phyloP scores from a whole-genome alignment of 2,113 vertebrate species.

The Tachycineta bicolor region DNA sequence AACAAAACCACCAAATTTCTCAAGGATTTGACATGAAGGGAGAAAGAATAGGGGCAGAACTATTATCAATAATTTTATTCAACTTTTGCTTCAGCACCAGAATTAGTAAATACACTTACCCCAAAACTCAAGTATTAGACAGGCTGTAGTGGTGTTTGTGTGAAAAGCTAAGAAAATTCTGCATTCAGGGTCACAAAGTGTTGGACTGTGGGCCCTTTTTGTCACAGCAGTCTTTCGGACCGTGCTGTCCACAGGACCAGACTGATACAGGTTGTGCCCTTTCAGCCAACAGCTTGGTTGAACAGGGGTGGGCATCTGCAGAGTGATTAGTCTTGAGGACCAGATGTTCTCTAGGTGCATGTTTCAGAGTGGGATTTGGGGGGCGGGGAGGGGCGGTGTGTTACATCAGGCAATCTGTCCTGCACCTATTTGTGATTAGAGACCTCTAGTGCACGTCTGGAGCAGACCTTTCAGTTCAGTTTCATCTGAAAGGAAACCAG shows the following conservation, averaged over 20 bases:
- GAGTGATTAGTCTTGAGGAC: neutral
- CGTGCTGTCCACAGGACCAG: rapidly evolving
- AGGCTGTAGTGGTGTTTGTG: neutral
- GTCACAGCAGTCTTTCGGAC: neutral
- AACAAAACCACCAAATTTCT: neutral
- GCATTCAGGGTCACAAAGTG: neutral
- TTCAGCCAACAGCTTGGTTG: neutral
- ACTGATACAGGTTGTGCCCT: neutral
- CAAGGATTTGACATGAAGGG: neutral
- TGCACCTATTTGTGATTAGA: neutral
- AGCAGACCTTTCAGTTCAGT: neutral
- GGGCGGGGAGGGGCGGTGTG: too few relatives aligned
- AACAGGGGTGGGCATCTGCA: neutral
- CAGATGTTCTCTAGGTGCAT: neutral
- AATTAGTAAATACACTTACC: neutral
- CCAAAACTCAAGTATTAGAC: neutral
- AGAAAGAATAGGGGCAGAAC: neutral
- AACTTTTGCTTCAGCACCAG: neutral
- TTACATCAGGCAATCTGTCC: neutral
- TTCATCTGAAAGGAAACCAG: neutral
- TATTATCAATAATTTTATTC: neutral
- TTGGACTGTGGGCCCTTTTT: neutral
- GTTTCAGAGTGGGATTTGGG: neutral
- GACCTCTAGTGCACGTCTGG: neutral
- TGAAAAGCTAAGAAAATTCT: neutral